A percentile compares a stretch with the other conserved stretches of the same genome.
phyloP scores from a whole-genome alignment of 2,888 invertebrate species.

The Drosophila koepferae region DNA sequence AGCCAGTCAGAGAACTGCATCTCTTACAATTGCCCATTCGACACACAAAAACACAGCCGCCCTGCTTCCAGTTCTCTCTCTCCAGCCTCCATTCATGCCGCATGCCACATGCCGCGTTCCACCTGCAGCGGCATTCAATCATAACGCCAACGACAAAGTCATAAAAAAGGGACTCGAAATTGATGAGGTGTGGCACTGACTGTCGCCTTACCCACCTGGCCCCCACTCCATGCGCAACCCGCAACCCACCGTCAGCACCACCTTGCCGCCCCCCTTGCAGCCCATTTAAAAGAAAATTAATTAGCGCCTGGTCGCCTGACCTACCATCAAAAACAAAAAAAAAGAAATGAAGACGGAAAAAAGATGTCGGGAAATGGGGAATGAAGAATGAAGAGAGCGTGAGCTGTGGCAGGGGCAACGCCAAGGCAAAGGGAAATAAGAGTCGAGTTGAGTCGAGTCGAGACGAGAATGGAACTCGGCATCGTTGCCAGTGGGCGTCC shows the following conservation, averaged over 20 bases:
- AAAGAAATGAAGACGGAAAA: constrained; percentile 42
- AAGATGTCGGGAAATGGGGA: constrained; percentile 38
- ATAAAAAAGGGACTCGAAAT: constrained; percentile 62
- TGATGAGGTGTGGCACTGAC: constrained; percentile 72
- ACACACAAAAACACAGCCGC: not conserved
- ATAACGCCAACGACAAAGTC: constrained; percentile 63
- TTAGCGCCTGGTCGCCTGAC: constrained; percentile 77
- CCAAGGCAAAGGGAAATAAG: constrained; percentile 12
- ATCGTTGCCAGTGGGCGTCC: constrained; percentile 47
- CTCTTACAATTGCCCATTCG: constrained; percentile 1
- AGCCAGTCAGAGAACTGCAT: not conserved
- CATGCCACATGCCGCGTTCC: constrained; percentile 31
- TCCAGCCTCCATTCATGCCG: not conserved
- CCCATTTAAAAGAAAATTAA: constrained; percentile 76
- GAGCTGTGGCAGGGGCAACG: constrained; percentile 8
- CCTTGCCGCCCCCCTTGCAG: constrained; percentile 49
- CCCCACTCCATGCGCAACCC: not conserved
- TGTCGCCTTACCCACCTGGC: constrained; percentile 40
- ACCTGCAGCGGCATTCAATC: constrained; percentile 61
- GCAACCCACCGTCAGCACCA: constrained; percentile 11
- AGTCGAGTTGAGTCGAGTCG: not conserved
- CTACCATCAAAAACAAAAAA: constrained; percentile 37
- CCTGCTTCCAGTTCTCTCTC: too few relatives aligned
- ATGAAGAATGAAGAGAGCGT: constrained; percentile 19
- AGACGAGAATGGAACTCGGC: constrained; percentile 13